phyloP scores from a whole-genome alignment of 2,888 invertebrate species.

The Epinotia nisella region DNA sequence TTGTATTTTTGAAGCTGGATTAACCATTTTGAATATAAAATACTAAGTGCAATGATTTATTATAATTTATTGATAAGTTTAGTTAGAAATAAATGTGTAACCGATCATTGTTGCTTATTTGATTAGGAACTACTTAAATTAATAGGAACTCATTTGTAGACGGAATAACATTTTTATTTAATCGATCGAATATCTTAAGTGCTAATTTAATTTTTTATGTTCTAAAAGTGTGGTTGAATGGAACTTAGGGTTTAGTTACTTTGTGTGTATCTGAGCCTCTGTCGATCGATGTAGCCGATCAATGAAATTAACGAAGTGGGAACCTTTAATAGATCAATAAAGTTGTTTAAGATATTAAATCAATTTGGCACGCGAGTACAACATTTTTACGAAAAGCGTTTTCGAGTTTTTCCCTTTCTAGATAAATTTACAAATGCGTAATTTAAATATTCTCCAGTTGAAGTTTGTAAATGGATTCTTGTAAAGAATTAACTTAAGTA shows the following conservation, averaged over 20 bases:
- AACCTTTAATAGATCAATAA: constrained; percentile 16
- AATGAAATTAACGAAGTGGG: constrained; percentile 11
- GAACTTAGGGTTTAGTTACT: constrained; percentile 16
- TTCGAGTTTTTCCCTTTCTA: constrained; percentile 37
- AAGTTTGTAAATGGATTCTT: constrained; percentile 41
- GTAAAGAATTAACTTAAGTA: constrained; percentile 36
- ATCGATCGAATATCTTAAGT: constrained; percentile 42
- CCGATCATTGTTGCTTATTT: constrained; percentile 51
- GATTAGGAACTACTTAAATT: constrained; percentile 46
- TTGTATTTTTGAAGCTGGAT: constrained; percentile 62
- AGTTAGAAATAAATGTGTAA: constrained; percentile 55
- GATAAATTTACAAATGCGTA: constrained; percentile 44
- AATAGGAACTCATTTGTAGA: constrained; percentile 45
- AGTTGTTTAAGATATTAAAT: constrained; percentile 20
- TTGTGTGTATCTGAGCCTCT: constrained; percentile 18
- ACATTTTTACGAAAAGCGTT: constrained; percentile 33
- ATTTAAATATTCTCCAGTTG: constrained; percentile 43
- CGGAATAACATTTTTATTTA: constrained; percentile 43
- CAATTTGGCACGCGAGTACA: constrained; percentile 42
- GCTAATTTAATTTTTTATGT: constrained; percentile 41
- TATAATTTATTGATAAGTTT: constrained; percentile 57
- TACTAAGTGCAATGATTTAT: constrained; percentile 63
- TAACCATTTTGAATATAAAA: constrained; percentile 56
- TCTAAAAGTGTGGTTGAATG: constrained; percentile 33
- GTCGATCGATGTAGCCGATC: background rate